Evolutionary conservation across 2,113 vertebrate species (phyloP), one percentile per base, ranked within the genome.

Genomic region (Falco punctatus): DNA sequence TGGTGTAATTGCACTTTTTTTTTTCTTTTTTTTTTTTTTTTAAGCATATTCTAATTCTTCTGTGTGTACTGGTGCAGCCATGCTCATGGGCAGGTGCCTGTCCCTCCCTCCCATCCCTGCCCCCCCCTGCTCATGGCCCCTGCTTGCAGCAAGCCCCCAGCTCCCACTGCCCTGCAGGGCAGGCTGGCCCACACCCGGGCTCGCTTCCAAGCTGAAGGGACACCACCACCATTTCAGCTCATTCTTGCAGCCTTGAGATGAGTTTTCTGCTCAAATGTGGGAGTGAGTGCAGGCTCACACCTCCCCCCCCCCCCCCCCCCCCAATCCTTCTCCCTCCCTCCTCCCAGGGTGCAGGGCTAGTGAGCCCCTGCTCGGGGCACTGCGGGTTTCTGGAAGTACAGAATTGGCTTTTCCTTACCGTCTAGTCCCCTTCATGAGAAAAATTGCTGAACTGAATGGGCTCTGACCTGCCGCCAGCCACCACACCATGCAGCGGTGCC

Each of bases 91-190:
- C 26, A 33, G 9, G 59, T 49, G 23, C 11, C 49, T 24, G 19
- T 24, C 58, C 62, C 38, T 51, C 67, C 78, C 65, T 58, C 14
- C 70, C 79, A 21, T 1, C 81, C 44, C 5, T 2, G 18, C 26
- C 23, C 6, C 33, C 81, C 30, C 30, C 0, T 65, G 58, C 38
- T 58, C 73, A 22, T 19, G 26, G 30, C 21, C 64, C 70, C 65
- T 9, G 69, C 54, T 67, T 2, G 4, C n/a, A 55, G 52, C 48
- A 32, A 59, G 21, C 67, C 23, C 7, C 30, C 62, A 28, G 32
- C 58, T 65, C 87, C 57, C 1, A 3, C 57, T 17, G 54, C n/a
- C 64, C 55, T 0, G 0, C 0, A 3, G 30, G 51, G 35, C 22
- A 48, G 35, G 27, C 9, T 35, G 35, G 30, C 51, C 73, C 42